These are phyloP conservation scores for Onychomys arenicola DNA, from an alignment of 2,797 vertebrate species.

Conservation along the genomic window DNA sequence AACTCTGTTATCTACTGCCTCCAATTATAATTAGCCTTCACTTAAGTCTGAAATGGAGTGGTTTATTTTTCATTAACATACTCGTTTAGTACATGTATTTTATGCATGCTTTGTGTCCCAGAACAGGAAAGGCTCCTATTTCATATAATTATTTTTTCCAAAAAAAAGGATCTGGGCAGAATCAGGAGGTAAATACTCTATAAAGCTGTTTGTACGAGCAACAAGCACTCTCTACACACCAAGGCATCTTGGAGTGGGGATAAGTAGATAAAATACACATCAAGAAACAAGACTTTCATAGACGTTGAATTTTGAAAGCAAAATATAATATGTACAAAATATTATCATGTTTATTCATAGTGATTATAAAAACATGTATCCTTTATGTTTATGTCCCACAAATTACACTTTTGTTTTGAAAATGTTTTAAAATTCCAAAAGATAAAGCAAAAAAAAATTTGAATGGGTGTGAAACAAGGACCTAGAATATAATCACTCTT, in stretches of 20 bases:
- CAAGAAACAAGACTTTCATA: background rate
- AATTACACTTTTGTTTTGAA: slow-evolving; percentile 67
- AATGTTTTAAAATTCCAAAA: slow-evolving; percentile 62
- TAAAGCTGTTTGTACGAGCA: background rate
- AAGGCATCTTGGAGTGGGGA: background rate
- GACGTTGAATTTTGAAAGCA: slow-evolving; percentile 37
- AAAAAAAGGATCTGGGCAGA: background rate
- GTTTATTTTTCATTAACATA: background rate
- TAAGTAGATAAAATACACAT: slow-evolving; percentile 7
- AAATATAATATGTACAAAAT: slow-evolving; percentile 17
- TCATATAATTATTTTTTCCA: background rate
- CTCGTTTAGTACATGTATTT: background rate
- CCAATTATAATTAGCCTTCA: background rate
- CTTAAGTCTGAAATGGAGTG: background rate
- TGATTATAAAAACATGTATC: background rate
- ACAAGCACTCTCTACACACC: background rate
- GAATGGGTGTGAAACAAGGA: slow-evolving; percentile 64
- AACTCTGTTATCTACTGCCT: background rate
- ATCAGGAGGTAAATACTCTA: slow-evolving; percentile 18
- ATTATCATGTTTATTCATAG: background rate
- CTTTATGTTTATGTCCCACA: slow-evolving; percentile 14
- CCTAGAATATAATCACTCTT: slow-evolving; percentile 70
- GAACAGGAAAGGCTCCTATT: background rate
- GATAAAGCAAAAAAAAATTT: slow-evolving; percentile 66
- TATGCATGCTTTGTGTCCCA: background rate